Base-by-base conservation (phyloP, 2,888 invertebrate species). In the Noctua comes region DNA sequence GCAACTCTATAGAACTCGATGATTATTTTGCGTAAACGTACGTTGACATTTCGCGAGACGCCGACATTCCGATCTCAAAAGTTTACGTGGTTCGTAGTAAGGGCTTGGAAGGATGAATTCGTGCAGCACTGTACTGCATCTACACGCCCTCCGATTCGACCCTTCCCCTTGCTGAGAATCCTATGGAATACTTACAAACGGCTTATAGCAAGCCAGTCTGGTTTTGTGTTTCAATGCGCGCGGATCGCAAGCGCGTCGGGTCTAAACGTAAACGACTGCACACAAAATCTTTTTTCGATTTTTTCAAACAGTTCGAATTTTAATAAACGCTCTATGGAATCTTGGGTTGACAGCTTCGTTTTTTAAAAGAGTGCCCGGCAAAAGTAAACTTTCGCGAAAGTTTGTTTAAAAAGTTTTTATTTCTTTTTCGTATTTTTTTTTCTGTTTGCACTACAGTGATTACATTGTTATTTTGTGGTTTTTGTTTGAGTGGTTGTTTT, bases 131-230 rank as follows among this genome's bases (percentile, higher is more conserved):
- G 91, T 92, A 93, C 93, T 95, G 96, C 96, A 95, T 95, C 94
- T 94, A 95, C 92, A 95, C 96, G 96, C 96, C 96, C 96, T 96
- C 94, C 94, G 91, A 88, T 92, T 91, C 95, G 96, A 96, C 96
- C 96, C 96, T 96, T 96, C 96, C 96, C 96, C 96, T 95, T 95
- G 94, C 95, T 91, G 93, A 95, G 94, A 95, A 95, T 96, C 95
- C 95, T 95, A 96, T 95, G 95, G 96, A 96, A 95, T 95, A 96
- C 96, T 95, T 95, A 95, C 95, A 94, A 95, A 93, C 94, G 95
- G 95, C 94, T 94, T 94, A 91, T 90, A 92, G 91, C 95, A 93
- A 95, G 96, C 95, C 96, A 96, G 96, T 97, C 96, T 96, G 96
- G 95, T 96, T 96, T 95, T 95, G 96, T 93, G 90, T 94, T 94